phyloP scores from a whole-genome alignment of 2,888 invertebrate species.

The Patella depressa region DNA sequence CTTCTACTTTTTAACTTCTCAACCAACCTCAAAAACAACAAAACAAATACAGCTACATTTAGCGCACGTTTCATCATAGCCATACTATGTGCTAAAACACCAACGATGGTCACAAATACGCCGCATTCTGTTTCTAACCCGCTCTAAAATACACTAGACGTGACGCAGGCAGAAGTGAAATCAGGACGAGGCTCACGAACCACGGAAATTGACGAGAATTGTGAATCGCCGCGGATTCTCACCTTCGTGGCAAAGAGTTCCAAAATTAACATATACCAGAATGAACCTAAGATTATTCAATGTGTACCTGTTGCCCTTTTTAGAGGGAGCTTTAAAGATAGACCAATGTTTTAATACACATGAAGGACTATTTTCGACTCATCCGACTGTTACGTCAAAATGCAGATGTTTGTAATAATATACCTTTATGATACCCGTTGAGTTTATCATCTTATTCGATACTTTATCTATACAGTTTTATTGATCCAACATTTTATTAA shows the following conservation, averaged over 20 bases:
- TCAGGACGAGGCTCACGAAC: not conserved
- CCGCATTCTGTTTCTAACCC: not conserved
- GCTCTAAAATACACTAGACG: constrained; percentile 3
- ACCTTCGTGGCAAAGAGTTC: constrained; percentile 4
- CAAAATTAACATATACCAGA: not conserved
- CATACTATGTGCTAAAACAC: constrained; percentile 5
- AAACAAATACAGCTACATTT: constrained; percentile 7
- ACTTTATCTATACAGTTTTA: no score
- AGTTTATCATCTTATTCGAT: no score
- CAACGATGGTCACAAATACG: not conserved
- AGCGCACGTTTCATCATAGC: not conserved
- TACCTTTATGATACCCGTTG: no score
- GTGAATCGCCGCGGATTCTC: not conserved
- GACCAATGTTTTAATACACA: not conserved
- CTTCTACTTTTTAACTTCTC: constrained; percentile 2
- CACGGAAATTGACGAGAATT: constrained; percentile 7
- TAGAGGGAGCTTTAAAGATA: not conserved
- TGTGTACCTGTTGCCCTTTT: not conserved
- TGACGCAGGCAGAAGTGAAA: not conserved
- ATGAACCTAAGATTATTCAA: constrained; percentile 6
- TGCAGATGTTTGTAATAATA: no score
- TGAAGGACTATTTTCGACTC: not conserved
- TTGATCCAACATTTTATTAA: no score
- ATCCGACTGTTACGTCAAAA: not conserved
- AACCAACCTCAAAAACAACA: not conserved